These are phyloP conservation scores for Chrysolina americana DNA, from an alignment of 2,888 invertebrate species.

Conservation along the genomic window DNA sequence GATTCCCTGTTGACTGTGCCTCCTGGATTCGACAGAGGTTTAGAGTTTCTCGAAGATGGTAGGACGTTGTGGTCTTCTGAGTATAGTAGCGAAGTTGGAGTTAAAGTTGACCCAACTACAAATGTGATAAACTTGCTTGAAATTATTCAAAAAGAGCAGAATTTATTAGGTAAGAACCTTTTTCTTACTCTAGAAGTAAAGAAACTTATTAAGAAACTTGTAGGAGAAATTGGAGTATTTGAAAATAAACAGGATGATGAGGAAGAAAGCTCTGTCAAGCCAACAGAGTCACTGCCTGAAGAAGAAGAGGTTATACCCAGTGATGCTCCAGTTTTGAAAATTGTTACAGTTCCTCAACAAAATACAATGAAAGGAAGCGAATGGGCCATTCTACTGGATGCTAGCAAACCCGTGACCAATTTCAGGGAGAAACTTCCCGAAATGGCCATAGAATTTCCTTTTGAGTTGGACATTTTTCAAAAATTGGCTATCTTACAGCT, in stretches of 20 bases:
- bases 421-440: slow-evolving; percentile 86
- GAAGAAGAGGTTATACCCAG: slow-evolving; percentile 64
- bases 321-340: slow-evolving; percentile 78
- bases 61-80: slow-evolving; percentile 41
- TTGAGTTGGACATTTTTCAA: slow-evolving; percentile 97
- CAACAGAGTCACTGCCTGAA: slow-evolving; percentile 54
- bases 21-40: slow-evolving; percentile 78
- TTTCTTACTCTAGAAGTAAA: background rate
- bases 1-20: slow-evolving; percentile 70
- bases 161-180: slow-evolving; percentile 70
- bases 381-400: slow-evolving; percentile 92
- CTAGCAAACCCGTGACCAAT: slow-evolving; percentile 84
- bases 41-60: slow-evolving; percentile 74
- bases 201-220: background rate
- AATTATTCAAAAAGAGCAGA: slow-evolving; percentile 75
- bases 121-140: slow-evolving; percentile 74
- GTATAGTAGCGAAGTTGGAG: slow-evolving; percentile 39
- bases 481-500: slow-evolving; percentile 96
- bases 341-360: slow-evolving; percentile 72
- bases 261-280: slow-evolving; percentile 49
- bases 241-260: slow-evolving; percentile 42
- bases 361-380: slow-evolving; percentile 75
- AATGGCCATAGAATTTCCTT: slow-evolving; percentile 89
- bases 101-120: slow-evolving; percentile 56
- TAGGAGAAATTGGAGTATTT: background rate